Evolutionary conservation across 2,888 invertebrate genomes (phyloP).

Genomic region (Melipona beecheii): DNA sequence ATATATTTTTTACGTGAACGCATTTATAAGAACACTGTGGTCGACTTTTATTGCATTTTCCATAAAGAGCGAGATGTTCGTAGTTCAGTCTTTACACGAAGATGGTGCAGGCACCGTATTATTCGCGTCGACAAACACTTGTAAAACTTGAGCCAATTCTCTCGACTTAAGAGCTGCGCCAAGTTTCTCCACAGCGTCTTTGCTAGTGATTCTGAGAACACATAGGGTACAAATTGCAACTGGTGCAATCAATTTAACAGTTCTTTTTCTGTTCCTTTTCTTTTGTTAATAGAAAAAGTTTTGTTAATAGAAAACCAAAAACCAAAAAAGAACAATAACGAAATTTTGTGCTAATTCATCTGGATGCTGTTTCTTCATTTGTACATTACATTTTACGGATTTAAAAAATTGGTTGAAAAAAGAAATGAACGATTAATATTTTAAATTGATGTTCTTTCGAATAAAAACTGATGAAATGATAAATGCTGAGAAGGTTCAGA

Average conservation of each 20-base stretch:
- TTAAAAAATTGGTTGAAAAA: background rate
- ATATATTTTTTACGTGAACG: slow-evolving; percentile 83
- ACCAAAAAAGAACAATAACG: background rate
- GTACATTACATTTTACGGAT: slow-evolving; percentile 24
- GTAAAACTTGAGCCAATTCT: slow-evolving; percentile 74
- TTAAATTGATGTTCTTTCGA: background rate
- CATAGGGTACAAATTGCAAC: slow-evolving; percentile 6
- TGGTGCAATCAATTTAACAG: slow-evolving; percentile 20
- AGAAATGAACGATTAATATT: background rate
- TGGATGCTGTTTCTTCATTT: background rate
- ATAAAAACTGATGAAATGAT: background rate
- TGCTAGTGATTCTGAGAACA: slow-evolving; percentile 76
- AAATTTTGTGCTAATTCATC: slow-evolving; percentile 15
- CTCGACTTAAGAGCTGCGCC: slow-evolving; percentile 75
- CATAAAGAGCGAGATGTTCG: background rate
- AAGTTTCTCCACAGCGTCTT: slow-evolving; percentile 76
- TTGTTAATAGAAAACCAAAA: no score
- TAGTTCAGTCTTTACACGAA: slow-evolving; percentile 23
- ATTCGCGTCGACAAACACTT: slow-evolving; percentile 74
- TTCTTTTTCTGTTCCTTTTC: background rate
- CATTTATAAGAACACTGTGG: slow-evolving; percentile 77
- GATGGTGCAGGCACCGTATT: slow-evolving; percentile 37
- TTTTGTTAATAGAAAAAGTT: background rate
- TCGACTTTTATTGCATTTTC: slow-evolving; percentile 58
- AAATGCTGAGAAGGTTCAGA: background rate